phyloP scores from a whole-genome alignment of 2,113 vertebrate species.

The Columba janthina region DNA sequence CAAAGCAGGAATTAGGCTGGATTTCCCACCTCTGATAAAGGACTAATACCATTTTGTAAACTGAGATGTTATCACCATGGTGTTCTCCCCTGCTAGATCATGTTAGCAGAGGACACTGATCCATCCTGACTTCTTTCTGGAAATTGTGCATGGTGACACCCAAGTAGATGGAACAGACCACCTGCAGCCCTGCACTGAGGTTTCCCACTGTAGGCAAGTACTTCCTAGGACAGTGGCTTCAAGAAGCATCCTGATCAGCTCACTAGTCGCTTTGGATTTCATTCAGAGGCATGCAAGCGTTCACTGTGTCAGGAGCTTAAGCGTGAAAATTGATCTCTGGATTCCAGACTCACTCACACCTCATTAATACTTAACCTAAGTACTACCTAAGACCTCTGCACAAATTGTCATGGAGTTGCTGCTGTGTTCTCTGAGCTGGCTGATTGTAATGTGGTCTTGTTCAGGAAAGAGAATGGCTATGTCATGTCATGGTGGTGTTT shows the following conservation, averaged over 20 bases:
- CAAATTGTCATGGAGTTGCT: background rate
- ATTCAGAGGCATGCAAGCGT: background rate
- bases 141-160: background rate
- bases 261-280: background rate
- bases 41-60: background rate
- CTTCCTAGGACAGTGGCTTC: background rate
- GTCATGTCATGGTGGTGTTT: background rate
- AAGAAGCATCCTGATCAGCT: background rate
- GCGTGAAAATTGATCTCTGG: background rate
- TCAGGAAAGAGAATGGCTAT: background rate
- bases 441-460: background rate
- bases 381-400: background rate
- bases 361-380: background rate
- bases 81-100: background rate
- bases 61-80: background rate
- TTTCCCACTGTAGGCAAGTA: background rate
- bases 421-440: background rate
- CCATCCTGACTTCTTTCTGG: background rate
- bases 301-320: background rate
- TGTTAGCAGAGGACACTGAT: background rate
- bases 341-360: background rate
- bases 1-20: background rate
- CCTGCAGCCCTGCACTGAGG: background rate
- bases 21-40: background rate
- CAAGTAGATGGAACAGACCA: background rate